These are phyloP conservation scores for Entomobrya multifasciata DNA, from an alignment of 2,888 invertebrate genomes.

Conservation along the genomic window DNA sequence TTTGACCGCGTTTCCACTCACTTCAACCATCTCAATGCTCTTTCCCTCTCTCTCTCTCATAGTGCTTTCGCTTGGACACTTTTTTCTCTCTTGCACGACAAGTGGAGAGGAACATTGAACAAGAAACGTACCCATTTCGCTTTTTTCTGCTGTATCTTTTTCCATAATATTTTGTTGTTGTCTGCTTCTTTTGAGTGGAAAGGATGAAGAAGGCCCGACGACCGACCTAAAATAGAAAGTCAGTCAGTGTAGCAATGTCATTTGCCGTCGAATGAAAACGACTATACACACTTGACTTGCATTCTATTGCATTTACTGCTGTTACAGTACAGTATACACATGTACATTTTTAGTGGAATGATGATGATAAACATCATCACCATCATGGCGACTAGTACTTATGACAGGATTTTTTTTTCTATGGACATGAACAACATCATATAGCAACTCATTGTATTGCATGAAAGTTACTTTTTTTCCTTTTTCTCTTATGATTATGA, in stretches of 20 bases:
- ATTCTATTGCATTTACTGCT: conserved; percentile 7
- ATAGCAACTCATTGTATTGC: neutral
- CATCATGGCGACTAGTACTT: too few relatives aligned
- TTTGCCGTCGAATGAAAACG: neutral
- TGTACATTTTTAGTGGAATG: neutral
- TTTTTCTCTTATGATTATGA: neutral
- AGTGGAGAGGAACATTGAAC: neutral
- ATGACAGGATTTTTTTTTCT: neutral
- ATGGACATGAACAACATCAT: neutral
- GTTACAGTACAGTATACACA: neutral
- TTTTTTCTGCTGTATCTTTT: neutral
- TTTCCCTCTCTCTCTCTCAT: neutral
- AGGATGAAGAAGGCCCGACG: neutral
- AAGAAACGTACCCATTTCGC: neutral
- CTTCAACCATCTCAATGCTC: neutral
- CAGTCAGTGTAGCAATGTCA: conserved; percentile 36
- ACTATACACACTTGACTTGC: neutral
- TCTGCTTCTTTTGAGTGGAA: neutral
- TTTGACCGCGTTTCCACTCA: conserved; percentile 51
- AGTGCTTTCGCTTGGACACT: neutral
- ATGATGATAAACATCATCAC: neutral
- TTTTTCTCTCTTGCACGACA: neutral
- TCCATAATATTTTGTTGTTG: neutral
- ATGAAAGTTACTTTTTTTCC: neutral
- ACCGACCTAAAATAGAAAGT: neutral